Conservation (phyloP, 1,140 invertebrate genomes). For the Ridgeia piscesae region DNA sequence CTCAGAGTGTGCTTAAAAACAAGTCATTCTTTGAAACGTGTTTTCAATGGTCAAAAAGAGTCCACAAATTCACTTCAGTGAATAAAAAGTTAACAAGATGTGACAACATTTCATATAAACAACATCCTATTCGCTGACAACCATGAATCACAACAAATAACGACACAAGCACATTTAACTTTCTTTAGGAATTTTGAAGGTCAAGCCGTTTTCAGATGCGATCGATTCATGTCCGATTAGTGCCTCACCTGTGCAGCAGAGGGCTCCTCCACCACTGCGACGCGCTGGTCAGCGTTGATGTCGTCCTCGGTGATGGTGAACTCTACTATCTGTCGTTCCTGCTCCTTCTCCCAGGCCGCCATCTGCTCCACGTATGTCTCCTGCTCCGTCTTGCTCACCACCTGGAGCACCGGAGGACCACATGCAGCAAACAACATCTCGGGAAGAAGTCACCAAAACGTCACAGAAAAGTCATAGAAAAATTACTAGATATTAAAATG, state of each 20-base stretch:
- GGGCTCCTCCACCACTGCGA: not conserved
- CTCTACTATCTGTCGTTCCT: slow-evolving; percentile 50
- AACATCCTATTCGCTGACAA: not conserved
- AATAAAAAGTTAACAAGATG: too few relatives aligned
- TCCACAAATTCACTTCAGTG: too few relatives aligned
- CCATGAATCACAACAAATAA: not conserved
- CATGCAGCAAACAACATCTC: too few relatives aligned
- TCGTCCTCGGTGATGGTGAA: slow-evolving; percentile 57
- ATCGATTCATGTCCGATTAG: not conserved
- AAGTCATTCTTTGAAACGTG: too few relatives aligned
- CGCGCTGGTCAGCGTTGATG: slow-evolving; percentile 46
- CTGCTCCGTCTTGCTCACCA: slow-evolving; percentile 50
- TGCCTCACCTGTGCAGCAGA: slow-evolving; percentile 1
- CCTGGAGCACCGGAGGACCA: slow-evolving; percentile 31
- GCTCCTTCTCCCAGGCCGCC: slow-evolving; percentile 51
- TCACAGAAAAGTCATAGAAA: too few relatives aligned
- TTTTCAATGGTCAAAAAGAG: too few relatives aligned
- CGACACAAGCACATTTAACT: not conserved
- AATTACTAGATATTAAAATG: too few relatives aligned
- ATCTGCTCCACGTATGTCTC: slow-evolving; percentile 44
- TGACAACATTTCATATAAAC: too few relatives aligned
- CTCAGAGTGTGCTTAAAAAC: too few relatives aligned
- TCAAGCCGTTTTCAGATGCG: not conserved
- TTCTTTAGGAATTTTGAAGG: not conserved
- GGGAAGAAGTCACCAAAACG: too few relatives aligned